phyloP scores from a whole-genome alignment of 2,113 vertebrate genomes.

The Dasypus novemcinctus region DNA sequence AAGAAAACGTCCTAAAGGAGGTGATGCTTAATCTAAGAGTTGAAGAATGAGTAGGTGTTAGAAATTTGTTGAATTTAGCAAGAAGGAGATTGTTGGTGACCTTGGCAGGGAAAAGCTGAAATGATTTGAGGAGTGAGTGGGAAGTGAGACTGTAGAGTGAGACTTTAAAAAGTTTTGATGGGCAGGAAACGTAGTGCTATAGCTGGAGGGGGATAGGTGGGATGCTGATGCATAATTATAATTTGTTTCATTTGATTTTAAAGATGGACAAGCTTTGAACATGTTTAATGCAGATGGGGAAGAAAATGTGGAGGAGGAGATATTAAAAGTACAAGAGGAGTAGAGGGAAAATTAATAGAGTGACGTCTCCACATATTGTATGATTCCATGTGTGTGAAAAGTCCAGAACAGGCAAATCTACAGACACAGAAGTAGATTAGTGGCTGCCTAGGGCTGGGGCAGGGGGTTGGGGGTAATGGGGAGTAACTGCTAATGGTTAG shows the following conservation, averaged over 20 bases:
- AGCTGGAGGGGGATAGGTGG: neutral
- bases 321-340: neutral
- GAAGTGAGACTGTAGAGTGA: neutral
- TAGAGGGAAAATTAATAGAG: neutral
- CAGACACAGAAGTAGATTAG: neutral
- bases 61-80: neutral
- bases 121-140: neutral
- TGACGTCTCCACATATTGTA: neutral
- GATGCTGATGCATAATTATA: neutral
- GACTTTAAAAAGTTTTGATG: neutral
- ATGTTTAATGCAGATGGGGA: neutral
- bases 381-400: neutral
- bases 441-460: too few species aligned
- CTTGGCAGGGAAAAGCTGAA: neutral
- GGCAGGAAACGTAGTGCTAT: neutral
- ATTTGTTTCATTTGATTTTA: neutral
- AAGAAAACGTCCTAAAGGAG: neutral
- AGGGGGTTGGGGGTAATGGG: neutral
- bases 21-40: neutral
- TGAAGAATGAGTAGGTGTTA: neutral
- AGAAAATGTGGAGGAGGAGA: neutral
- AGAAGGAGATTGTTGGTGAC: neutral
- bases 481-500: neutral
- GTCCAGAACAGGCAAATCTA: neutral
- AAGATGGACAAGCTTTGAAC: neutral